phyloP scores from a whole-genome alignment of 2,888 invertebrate genomes.

The Melipona beecheii region DNA sequence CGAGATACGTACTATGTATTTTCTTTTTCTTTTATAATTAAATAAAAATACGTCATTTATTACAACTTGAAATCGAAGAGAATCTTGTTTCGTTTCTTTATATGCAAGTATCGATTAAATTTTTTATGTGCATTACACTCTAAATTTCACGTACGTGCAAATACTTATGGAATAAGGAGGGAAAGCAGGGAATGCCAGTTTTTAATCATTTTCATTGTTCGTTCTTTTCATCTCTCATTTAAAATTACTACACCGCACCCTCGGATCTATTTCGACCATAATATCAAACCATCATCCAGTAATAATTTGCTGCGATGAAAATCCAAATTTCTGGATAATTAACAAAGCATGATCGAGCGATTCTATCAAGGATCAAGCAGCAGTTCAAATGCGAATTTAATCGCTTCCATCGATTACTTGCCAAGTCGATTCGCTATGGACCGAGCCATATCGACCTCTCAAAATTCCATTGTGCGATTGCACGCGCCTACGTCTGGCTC shows the following conservation, averaged over 20 bases:
- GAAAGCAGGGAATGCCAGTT: background rate
- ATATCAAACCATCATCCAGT: background rate
- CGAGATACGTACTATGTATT: too few relatives aligned
- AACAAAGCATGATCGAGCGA: background rate
- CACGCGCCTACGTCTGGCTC: slow-evolving; percentile 5
- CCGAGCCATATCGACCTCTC: background rate
- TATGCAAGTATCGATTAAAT: too few relatives aligned
- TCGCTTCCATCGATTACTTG: too few relatives aligned
- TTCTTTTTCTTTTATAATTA: background rate
- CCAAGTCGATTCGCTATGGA: too few relatives aligned
- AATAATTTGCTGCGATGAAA: background rate
- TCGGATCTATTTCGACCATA: background rate
- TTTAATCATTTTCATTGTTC: background rate
- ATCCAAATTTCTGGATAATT: background rate
- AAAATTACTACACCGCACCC: background rate
- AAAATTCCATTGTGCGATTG: slow-evolving; percentile 13
- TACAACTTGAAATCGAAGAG: background rate
- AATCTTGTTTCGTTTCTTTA: background rate
- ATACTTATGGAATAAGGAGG: background rate
- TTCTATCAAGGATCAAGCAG: background rate
- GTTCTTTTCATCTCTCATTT: too few relatives aligned
- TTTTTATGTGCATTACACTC: too few relatives aligned
- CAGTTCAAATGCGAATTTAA: too few relatives aligned
- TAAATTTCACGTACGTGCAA: background rate
- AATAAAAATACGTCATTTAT: background rate